Evolutionary conservation across 2,888 invertebrate species (phyloP).

Genomic region (Parthenolecanium corni): DNA sequence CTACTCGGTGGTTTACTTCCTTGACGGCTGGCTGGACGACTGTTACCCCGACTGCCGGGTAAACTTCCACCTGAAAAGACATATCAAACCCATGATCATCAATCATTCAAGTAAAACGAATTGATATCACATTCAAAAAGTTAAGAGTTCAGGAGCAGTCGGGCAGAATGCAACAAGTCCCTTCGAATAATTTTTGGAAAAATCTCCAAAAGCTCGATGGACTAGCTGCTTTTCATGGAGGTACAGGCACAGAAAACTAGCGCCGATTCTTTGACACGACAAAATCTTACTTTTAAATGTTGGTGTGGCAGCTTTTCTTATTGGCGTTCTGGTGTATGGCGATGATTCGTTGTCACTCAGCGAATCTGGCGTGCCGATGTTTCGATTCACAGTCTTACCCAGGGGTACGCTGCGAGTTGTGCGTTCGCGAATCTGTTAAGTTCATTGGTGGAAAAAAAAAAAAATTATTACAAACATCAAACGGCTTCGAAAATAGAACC

Average conservation of each 20-base stretch:
- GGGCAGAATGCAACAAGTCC: not conserved
- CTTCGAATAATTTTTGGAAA: too few relatives aligned
- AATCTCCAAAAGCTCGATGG: too few relatives aligned
- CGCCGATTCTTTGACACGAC: too few relatives aligned
- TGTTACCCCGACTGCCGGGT: slow-evolving; percentile 65
- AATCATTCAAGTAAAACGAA: slow-evolving; percentile 31
- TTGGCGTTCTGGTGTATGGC: slow-evolving; percentile 52
- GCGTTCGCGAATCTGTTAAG: slow-evolving; percentile 73
- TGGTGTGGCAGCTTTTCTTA: slow-evolving; percentile 32
- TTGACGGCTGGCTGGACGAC: slow-evolving; percentile 70
- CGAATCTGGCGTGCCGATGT: slow-evolving; percentile 79
- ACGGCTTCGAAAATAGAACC: too few relatives aligned
- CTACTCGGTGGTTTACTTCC: slow-evolving; percentile 87
- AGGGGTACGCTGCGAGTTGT: slow-evolving; percentile 85
- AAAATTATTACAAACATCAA: too few relatives aligned
- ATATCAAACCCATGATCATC: too few relatives aligned
- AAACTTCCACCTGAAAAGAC: slow-evolving; percentile 39
- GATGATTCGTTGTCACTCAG: slow-evolving; percentile 76
- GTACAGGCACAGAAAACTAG: too few relatives aligned
- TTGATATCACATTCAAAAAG: not conserved
- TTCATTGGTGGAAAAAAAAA: not conserved
- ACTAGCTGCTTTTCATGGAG: too few relatives aligned
- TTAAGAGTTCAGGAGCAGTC: not conserved
- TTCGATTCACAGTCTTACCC: slow-evolving; percentile 52
- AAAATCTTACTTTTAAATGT: slow-evolving; percentile 16